Evolutionary conservation across 1,140 invertebrate genomes (phyloP).

Genomic region (Euwallacea similis): DNA sequence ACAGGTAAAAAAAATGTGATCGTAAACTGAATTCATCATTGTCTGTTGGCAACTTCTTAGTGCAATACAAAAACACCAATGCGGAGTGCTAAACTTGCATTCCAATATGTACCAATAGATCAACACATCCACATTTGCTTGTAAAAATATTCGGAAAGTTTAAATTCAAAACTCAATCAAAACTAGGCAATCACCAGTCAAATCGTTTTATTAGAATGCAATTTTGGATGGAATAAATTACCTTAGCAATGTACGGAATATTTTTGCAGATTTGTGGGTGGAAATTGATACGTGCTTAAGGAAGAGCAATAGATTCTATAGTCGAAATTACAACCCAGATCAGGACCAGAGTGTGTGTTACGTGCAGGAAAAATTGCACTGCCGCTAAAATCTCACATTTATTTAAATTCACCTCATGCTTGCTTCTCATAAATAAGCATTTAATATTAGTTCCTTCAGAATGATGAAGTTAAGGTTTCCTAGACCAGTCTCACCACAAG

Average conservation of each 20-base stretch:
- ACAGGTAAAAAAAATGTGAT: slow-evolving; percentile 12
- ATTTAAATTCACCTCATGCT: neutral
- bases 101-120: too few species aligned
- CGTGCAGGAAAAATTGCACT: neutral
- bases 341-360: neutral
- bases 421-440: neutral
- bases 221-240: too few species aligned
- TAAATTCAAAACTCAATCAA: too few species aligned
- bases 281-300: slow-evolving; percentile 5
- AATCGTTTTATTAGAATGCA: too few species aligned
- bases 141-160: too few species aligned
- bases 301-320: slow-evolving; percentile 6
- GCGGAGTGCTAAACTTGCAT: too few species aligned
- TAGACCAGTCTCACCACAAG: slow-evolving; percentile 16
- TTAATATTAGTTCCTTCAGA: slow-evolving; percentile 5
- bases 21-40: neutral
- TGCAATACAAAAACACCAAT: too few species aligned
- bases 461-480: slow-evolving; percentile 28
- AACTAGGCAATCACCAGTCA: too few species aligned
- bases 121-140: too few species aligned
- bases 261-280: slow-evolving; percentile 4
- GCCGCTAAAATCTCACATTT: neutral
- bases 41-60: too few species aligned
- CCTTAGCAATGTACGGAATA: neutral
- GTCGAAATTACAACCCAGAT: neutral